Evolutionary conservation across 2,888 invertebrate species (phyloP), one percentile per base, ranked within the genome.

Genomic region (Chymomyza procnemis): DNA sequence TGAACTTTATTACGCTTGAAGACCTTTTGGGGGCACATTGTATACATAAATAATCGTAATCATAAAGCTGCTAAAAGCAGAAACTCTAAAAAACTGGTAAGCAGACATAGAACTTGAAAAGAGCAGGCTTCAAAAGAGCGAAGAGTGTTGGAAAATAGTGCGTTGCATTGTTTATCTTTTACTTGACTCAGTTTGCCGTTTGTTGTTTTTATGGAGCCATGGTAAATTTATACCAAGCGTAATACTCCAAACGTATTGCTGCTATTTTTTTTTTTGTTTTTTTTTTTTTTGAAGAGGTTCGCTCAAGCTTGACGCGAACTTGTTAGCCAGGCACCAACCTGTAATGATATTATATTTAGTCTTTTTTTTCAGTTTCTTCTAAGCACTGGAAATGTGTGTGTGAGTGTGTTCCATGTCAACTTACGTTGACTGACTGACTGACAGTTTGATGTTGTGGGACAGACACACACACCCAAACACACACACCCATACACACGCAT

Each of bases 81-180:
- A 58, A 61, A 57, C 16, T 2, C 26, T 48, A 54, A 65, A 58
- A 64, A 52, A 69, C 68, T 63, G 52, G 47, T 41, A 58, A 9
- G 55, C 55, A 57, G 47, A 69, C 59, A 41, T 41, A 77, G 66
- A 85, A 78, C 86, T 74, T 61, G 80, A 78, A 81, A 79, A 41
- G 34, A 9, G n/a, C 34, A 41, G 34, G 12, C 12, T 34, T 41
- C n/a, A n/a, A 3, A 12, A 41, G 34, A 41, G 34, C 12, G 34
- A 26, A 26, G 26, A 41, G 83, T 87, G 87, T 82, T 83, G 69
- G 81, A 87, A 85, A 87, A 87, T 87, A 85, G 86, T 87, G 85
- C 85, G 85, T 85, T 85, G 86, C 86, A 87, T 87, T 85, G 86
- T 85, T 85, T 87, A 85, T 79, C 76, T 87, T 85, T 83, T 75